Conservation (phyloP, 1,140 invertebrate species). For the Oncopeltus fasciatus region DNA sequence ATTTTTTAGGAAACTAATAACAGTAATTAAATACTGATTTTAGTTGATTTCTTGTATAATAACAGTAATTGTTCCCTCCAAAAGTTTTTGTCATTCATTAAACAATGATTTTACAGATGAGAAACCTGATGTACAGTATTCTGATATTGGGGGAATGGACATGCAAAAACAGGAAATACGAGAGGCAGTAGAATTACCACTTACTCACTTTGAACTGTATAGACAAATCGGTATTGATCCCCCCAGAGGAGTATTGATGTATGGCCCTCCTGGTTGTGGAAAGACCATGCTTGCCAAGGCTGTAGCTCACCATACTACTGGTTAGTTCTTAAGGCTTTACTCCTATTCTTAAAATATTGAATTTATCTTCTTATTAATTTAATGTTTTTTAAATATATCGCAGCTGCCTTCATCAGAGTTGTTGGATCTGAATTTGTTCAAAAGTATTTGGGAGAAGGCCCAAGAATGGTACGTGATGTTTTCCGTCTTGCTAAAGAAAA, state of each 20-base stretch:
- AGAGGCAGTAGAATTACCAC: slow-evolving; percentile 93
- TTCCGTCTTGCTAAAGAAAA: slow-evolving; percentile 98
- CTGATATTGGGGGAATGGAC: slow-evolving; percentile 98
- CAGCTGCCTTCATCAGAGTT: slow-evolving; percentile 92
- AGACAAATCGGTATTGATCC: slow-evolving; percentile 96
- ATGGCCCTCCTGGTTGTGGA: slow-evolving; percentile 91
- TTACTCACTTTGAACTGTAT: slow-evolving; percentile 98
- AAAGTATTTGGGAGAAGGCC: slow-evolving; percentile 97
- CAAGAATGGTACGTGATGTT: slow-evolving; percentile 97
- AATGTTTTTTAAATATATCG: slow-evolving; percentile 26
- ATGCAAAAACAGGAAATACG: slow-evolving; percentile 99
- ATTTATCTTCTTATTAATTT: not conserved
- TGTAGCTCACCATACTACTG: slow-evolving; percentile 92
- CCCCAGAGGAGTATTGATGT: slow-evolving; percentile 94
- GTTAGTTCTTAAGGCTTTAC: slow-evolving; percentile 34
- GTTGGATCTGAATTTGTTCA: slow-evolving; percentile 99
- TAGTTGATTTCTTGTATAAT: not conserved
- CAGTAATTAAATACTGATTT: too few relatives aligned
- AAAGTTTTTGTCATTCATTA: too few relatives aligned
- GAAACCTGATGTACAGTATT: slow-evolving; percentile 93
- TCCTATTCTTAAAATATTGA: not conserved
- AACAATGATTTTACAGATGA: slow-evolving; percentile 74
- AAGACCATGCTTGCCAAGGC: slow-evolving; percentile 99
- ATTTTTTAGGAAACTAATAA: too few relatives aligned
- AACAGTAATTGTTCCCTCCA: not conserved